phyloP scores from a whole-genome alignment of 2,113 vertebrate species.

The Falcunculus frontatus region DNA sequence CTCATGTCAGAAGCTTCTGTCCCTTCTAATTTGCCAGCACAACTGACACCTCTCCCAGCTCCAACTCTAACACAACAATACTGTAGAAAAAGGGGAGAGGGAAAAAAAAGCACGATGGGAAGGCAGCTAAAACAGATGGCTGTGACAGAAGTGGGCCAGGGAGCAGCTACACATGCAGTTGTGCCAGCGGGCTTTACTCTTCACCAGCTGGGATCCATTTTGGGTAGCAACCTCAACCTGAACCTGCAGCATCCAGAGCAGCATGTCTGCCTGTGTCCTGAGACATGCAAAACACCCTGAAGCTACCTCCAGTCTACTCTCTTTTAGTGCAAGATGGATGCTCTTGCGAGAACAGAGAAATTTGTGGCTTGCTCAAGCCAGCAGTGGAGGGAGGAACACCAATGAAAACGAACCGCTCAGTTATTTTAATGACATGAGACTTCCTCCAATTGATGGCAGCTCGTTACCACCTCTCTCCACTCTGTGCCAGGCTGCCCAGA shows the following conservation, averaged over 20 bases:
- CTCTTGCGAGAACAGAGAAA: neutral
- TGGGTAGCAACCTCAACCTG: neutral
- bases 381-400: neutral
- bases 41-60: neutral
- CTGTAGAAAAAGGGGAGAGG: neutral
- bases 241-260: neutral
- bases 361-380: neutral
- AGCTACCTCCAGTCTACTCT: neutral
- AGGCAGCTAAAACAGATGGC: slow-evolving; percentile 12
- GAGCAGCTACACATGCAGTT: neutral
- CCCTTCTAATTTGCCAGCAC: neutral
- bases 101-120: rapidly evolving
- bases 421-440: slow-evolving; percentile 16
- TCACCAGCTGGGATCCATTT: neutral
- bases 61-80: neutral
- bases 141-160: slow-evolving; percentile 2
- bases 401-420: slow-evolving; percentile 11
- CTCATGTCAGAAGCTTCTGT: neutral
- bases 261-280: neutral
- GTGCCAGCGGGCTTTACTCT: neutral
- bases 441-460: slow-evolving; percentile 19
- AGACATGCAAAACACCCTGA: neutral
- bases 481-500: slow-evolving; percentile 34
- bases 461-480: slow-evolving; percentile 34
- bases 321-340: neutral